Percentiles rank a stretch among this genome's conserved stretches.
phyloP scores from a whole-genome alignment of 1,140 invertebrate genomes.

The Tetramorium simillimum region DNA sequence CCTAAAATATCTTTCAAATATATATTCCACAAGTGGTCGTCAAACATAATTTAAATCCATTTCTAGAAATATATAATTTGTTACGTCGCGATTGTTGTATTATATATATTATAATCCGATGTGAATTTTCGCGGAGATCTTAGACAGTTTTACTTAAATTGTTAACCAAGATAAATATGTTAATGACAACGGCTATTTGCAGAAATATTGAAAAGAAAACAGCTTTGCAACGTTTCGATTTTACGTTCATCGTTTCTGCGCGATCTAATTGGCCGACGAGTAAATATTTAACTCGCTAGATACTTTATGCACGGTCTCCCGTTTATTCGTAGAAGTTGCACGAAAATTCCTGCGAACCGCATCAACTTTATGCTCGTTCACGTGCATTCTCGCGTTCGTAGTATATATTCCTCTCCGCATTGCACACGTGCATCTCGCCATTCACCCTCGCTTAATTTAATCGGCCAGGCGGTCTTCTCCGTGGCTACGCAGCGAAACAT shows the following conservation, averaged over 20 bases:
- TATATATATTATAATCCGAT: neutral
- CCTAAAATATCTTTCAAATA: neutral
- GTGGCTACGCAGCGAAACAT: neutral
- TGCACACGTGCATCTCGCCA: neutral
- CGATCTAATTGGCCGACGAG: neutral
- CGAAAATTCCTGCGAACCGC: neutral
- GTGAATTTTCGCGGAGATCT: too few species aligned
- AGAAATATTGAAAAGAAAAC: neutral
- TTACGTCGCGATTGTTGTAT: too few species aligned
- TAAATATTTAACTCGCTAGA: neutral
- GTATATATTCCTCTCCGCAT: neutral
- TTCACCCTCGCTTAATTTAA: conserved; percentile 23
- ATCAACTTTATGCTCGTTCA: neutral
- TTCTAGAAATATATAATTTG: neutral
- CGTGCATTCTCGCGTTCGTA: neutral
- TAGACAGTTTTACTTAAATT: neutral
- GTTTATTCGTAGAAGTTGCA: neutral
- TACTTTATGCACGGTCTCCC: neutral
- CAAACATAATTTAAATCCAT: neutral
- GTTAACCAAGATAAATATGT: neutral
- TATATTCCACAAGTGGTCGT: neutral
- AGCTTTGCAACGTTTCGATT: too few species aligned
- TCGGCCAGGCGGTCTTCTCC: neutral
- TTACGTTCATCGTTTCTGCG: neutral
- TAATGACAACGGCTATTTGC: neutral